Evolutionary conservation across 2,113 vertebrate species (phyloP), one percentile per base, ranked within the genome.

Genomic region (Porphyrio hochstetteri): DNA sequence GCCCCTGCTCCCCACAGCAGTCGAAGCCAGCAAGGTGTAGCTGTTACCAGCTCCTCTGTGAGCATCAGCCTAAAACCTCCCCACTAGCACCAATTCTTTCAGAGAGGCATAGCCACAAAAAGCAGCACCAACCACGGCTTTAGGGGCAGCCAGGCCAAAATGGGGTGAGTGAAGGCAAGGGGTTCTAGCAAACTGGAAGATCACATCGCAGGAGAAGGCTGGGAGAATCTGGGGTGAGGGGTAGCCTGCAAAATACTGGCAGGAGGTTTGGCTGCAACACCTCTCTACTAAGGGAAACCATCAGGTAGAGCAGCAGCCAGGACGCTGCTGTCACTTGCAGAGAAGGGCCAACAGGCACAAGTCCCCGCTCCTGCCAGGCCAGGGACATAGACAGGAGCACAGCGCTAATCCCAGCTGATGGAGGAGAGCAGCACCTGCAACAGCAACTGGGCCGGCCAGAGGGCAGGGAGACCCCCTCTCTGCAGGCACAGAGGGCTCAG

Each of bases 381-480:
- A 48, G 65, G 52, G 69, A 55, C 56, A 53, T 2, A 64, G 69
- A 20, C 63, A 86, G 78, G 78, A 71, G 9, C 64, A 83, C 72
- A 88, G 86, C 1, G 2, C 83, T 88, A 46, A 75, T 46, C 60
- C 56, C 1, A 0, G 1, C 8, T 16, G 69, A 86, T 7, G 75
- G 76, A 88, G 56, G 64, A 63, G 55, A 71, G 72, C 64, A 68
- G 94, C 9, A 70, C 71, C 76, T 95, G 82, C 92, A 93, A 29
- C 48, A 3, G 46, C 44, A 60, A 4, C 42, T 2, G 61, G 76
- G 50, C 44, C 0, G 3, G 31, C 42, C 3, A 0, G 33, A 44
- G 61, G 33, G 38, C 0, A 0, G 42, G 55, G 69, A 78, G 48
- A 64, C 31, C 79, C 68, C 33, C 59, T 28, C n/a, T 89, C 78